Conservation (phyloP, 2,888 invertebrate species). For the Euzophera pinguis region DNA sequence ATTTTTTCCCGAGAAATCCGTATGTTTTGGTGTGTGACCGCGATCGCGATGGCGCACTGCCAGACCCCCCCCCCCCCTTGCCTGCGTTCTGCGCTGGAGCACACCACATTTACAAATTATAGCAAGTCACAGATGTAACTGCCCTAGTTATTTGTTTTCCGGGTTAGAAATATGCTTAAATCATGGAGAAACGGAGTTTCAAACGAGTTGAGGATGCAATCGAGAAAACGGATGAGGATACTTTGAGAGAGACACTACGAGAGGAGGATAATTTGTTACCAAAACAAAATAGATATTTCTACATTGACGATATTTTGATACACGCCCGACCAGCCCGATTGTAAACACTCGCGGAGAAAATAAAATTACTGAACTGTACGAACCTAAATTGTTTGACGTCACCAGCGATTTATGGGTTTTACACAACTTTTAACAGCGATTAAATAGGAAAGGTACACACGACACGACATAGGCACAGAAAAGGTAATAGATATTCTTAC, state of each 20-base stretch:
- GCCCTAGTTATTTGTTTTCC: too few species aligned
- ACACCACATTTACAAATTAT: slow-evolving; percentile 11
- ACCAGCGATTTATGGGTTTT: neutral
- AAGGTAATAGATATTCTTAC: too few species aligned
- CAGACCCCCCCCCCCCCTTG: slow-evolving; percentile 30
- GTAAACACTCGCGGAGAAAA: slow-evolving; percentile 3
- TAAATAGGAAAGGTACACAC: too few species aligned
- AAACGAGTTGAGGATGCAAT: too few species aligned
- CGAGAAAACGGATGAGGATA: too few species aligned
- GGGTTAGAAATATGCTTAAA: too few species aligned
- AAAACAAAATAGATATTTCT: neutral
- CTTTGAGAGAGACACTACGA: too few species aligned
- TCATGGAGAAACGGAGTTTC: too few species aligned
- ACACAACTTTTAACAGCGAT: too few species aligned
- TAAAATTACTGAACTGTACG: neutral
- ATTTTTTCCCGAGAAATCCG: slow-evolving; percentile 58
- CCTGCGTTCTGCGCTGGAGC: slow-evolving; percentile 23
- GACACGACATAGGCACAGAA: too few species aligned
- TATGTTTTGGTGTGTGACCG: slow-evolving; percentile 64
- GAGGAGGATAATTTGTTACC: too few species aligned
- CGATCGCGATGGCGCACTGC: slow-evolving; percentile 56
- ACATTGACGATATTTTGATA: neutral
- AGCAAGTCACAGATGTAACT: neutral
- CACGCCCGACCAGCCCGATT: slow-evolving; percentile 12
- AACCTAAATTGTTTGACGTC: neutral